A percentile compares a stretch with the other conserved stretches of the same genome.
phyloP scores from a whole-genome alignment of 2,797 vertebrate genomes.

The Huso huso region DNA sequence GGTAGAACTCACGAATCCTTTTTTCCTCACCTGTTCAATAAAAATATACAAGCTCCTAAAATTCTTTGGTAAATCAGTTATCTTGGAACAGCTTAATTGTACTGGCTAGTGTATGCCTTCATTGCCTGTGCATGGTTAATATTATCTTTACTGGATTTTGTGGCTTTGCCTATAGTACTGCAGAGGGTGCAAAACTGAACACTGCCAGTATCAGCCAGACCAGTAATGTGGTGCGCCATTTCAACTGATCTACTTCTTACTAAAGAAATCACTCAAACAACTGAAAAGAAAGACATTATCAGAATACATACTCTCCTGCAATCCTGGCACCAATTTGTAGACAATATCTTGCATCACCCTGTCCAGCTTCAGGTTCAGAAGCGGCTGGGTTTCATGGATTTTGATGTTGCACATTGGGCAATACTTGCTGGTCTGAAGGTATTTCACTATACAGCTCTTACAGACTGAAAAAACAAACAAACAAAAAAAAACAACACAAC shows the following conservation, averaged over 20 bases:
- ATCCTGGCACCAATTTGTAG: slow-evolving; percentile 91
- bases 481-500: background rate
- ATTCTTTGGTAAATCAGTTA: too few relatives aligned
- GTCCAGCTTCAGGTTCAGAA: slow-evolving; percentile 94
- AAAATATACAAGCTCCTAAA: background rate
- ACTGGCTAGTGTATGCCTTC: too few relatives aligned
- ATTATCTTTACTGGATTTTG: too few relatives aligned
- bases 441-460: slow-evolving; percentile 96
- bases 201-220: too few relatives aligned
- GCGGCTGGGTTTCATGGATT: slow-evolving; percentile 94
- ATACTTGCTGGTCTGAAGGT: slow-evolving; percentile 96
- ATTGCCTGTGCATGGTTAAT: too few relatives aligned
- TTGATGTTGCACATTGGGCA: slow-evolving; percentile 99
- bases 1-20: slow-evolving; percentile 93
- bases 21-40: slow-evolving; percentile 78
- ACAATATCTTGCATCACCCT: slow-evolving; percentile 98
- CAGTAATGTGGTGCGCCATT: too few relatives aligned
- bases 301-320: slow-evolving; percentile 82
- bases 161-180: too few relatives aligned
- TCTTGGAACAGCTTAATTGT: too few relatives aligned
- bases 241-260: too few relatives aligned
- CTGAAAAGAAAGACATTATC: background rate
- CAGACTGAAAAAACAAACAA: slow-evolving; percentile 63
- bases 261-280: too few relatives aligned
- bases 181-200: too few relatives aligned